phyloP scores from a whole-genome alignment of 2,113 vertebrate genomes.

The Pipa parva region DNA sequence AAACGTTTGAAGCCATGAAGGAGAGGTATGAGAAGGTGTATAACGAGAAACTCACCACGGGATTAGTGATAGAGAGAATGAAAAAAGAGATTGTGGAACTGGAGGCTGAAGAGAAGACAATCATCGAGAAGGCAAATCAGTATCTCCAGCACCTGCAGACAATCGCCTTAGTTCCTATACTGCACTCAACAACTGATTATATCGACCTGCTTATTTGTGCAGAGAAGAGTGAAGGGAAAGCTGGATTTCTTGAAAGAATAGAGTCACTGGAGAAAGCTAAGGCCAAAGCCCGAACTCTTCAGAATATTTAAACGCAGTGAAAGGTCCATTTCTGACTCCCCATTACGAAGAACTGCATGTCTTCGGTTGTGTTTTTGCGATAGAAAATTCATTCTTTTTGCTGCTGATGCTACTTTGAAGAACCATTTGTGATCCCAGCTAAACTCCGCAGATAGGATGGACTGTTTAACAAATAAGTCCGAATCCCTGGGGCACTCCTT shows the following conservation, averaged over 20 bases:
- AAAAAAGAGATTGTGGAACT: background rate
- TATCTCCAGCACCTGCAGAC: slow-evolving; percentile 45
- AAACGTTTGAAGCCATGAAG: background rate
- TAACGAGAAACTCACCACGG: background rate
- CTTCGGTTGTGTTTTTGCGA: no score
- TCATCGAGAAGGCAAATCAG: background rate
- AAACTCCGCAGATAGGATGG: no score
- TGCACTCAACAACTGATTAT: slow-evolving; percentile 44
- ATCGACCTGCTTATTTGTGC: slow-evolving; percentile 43
- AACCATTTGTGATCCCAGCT: no score
- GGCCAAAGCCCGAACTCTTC: no score
- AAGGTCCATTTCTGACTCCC: no score
- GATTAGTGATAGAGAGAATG: background rate
- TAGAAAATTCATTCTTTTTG: no score
- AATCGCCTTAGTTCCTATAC: slow-evolving; percentile 46
- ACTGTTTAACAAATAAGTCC: no score
- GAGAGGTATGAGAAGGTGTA: background rate
- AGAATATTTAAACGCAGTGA: no score
- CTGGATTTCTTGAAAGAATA: background rate
- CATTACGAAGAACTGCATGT: no score
- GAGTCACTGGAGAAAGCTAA: background rate
- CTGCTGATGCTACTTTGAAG: no score
- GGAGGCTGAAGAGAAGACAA: fast-evolving
- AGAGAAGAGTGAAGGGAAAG: slow-evolving; percentile 23
- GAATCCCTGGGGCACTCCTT: no score